Evolutionary conservation across 1,140 invertebrate genomes (phyloP), one percentile per base, ranked within the genome.

Genomic region (Atopsyche davidsoni): DNA sequence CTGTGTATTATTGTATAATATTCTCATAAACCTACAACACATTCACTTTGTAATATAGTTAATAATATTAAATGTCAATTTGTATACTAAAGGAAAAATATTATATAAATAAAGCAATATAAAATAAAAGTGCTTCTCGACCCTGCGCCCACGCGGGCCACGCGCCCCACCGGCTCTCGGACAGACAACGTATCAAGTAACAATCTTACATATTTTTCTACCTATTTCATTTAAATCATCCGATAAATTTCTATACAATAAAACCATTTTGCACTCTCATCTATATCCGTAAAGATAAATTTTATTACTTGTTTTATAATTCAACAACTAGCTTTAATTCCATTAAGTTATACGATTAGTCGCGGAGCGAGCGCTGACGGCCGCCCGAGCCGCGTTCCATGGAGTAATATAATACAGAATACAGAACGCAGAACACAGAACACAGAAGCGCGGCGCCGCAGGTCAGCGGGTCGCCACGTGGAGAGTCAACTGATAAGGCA

Each of bases 181-280:
- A n/a, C n/a, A n/a, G n/a, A n/a, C n/a, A 51, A 44, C 46, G 44
- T 34, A 54, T 49, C 43, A 14, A 53, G 34, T 57, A 57, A 57
- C 55, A 57, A 57, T 57, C 55, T 57, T 57, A 57, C 55, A 57
- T 57, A 57, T 51, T 57, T 48, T 57, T 57, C 55, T 57, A 57
- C 55, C 55, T 57, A 57, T 57, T 57, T 57, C 55, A 49, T 36
- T 57, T 57, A 53, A 57, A 57, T 57, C 55, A 57, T 57, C 43
- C 46, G 36, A 57, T 57, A 57, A 57, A 57, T 57, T 57, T 57
- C 55, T 57, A 57, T 57, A 57, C 55, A 57, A 57, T 57, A 53
- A 57, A 57, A 57, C 47, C 51, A 53, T 53, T 57, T 57, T 57
- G 55, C 55, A 57, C 55, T 57, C 50, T 57, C 46, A 21, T 57